Evolutionary conservation across 2,888 invertebrate species (phyloP), one percentile per base, ranked within the genome.

Genomic region (Pinctada fucata): DNA sequence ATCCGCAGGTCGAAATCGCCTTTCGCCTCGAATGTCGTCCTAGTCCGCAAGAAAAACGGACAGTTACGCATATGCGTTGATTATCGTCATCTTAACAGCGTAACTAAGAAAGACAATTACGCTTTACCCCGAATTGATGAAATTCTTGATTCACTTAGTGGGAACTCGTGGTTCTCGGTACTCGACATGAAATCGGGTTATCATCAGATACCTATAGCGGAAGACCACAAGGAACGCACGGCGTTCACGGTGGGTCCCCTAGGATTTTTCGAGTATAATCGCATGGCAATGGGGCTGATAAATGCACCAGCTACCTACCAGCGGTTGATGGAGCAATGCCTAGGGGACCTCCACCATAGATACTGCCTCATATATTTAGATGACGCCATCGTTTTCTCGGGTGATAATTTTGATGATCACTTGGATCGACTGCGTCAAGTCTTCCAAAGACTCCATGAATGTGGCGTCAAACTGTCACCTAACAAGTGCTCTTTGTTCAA

Each of bases 211-310:
- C 47, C 58, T 45, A 68, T 69, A 31, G 67, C 66, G 51, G 75
- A 69, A 5, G 75, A 75, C 5, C 75, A 84, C 64, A 78, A 81
- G 64, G 79, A 76, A 31, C 58, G 75, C 8, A 83, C 82, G 2
- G 84, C 83, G 3, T 84, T 84, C 52, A 82, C 82, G 2, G 81
- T 77, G n/a, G n/a, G n/a, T n/a, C n/a, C n/a, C n/a, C n/a, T n/a
- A n/a, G n/a, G n/a, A n/a, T n/a, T n/a, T n/a, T n/a, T n/a, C n/a
- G n/a, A n/a, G n/a, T n/a, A n/a, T n/a, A n/a, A n/a, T n/a, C n/a
- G n/a, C n/a, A n/a, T n/a, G n/a, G n/a, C n/a, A n/a, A n/a, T n/a
- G n/a, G n/a, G n/a, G n/a, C n/a, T n/a, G n/a, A n/a, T n/a, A 3
- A 73, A 77, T 50, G 67, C 82, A 10, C 82, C 80, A 16, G 71